Evolutionary conservation across 2,113 vertebrate genomes (phyloP), one percentile per base, ranked within the genome.

Genomic region (Thamnaconus septentrionalis): DNA sequence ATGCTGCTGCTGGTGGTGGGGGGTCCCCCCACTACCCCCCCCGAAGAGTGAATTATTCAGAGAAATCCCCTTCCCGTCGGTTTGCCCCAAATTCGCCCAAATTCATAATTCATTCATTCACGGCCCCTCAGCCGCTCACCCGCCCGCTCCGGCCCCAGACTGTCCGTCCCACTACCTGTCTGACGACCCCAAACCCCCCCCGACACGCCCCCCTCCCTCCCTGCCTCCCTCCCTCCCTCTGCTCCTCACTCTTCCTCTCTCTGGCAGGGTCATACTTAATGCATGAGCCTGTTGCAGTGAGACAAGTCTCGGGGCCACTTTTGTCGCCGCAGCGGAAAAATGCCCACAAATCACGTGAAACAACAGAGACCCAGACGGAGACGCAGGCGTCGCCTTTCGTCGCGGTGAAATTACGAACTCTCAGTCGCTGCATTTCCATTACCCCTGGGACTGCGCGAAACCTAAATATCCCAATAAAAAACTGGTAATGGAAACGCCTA

Each of bases 81-180:
- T 92, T 92, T 91, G 89, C 83, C 89, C 90, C 76, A 80, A 90
- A 91, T 90, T 90, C 89, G 79, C 82, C 85, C 82, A 89, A 69
- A 92, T 92, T 87, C 80, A 92, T 92, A 90, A 93, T 92, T 91
- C 74, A 93, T 92, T 91, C 74, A 93, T 91, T 62, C 11, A n/a
- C 66, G 58, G 18, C 60, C 69, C 72, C 82, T 77, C 50, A n/a
- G 59, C 18, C 18, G 18, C 18, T 31, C 66, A 62, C 75, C 80
- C 60, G 84, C 84, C 70, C 65, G 71, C 55, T 72, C 59, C 57
- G 65, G 69, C 59, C 59, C 67, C 71, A 80, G 81, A 80, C 66
- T 64, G 73, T 57, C 82, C 75, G 71, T 55, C 64, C 49, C 59
- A 69, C 49, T 46, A 62, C 31, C 67, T 62, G 73, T 77, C 76